Percentiles rank a stretch among this genome's conserved stretches.
phyloP scores from a whole-genome alignment of 2,888 invertebrate genomes.

The Myathropa florea region DNA sequence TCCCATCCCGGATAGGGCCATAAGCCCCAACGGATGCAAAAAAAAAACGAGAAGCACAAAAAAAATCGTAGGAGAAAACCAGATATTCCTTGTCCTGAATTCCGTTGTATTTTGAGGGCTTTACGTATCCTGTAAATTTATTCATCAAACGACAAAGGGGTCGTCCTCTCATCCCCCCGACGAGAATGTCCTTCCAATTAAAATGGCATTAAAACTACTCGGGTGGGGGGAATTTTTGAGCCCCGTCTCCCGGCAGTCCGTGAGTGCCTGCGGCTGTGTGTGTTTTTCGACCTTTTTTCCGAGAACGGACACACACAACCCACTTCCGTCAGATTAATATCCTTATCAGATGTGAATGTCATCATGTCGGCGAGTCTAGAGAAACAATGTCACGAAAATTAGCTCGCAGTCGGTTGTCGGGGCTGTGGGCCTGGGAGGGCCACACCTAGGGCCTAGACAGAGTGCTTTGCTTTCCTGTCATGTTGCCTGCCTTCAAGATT shows the following conservation, averaged over 20 bases:
- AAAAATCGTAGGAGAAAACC: neutral
- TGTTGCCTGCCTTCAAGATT: conserved; percentile 49
- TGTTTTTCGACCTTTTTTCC: neutral
- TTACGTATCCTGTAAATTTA: conserved; percentile 47
- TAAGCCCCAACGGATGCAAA: conserved; percentile 36
- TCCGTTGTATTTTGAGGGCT: conserved; percentile 43
- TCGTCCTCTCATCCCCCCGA: neutral
- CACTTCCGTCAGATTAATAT: conserved; percentile 51
- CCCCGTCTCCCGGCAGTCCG: conserved; percentile 18
- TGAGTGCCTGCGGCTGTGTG: conserved; percentile 11
- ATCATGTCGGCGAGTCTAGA: conserved; percentile 37
- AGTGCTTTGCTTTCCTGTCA: conserved; percentile 49
- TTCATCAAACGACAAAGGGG: conserved; percentile 60
- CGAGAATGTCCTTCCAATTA: conserved; percentile 56
- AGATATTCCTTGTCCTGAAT: conserved; percentile 24
- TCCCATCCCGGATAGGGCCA: conserved; percentile 23
- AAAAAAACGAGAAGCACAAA: no score
- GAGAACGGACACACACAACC: neutral
- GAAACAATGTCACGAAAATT: conserved; percentile 53
- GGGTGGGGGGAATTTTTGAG: neutral
- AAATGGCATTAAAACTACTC: conserved; percentile 56
- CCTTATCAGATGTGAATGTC: conserved; percentile 53
- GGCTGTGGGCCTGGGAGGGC: neutral
- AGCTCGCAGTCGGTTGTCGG: neutral
- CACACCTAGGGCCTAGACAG: conserved; percentile 25